A percentile compares a stretch with the other conserved stretches of the same genome.
phyloP scores from a whole-genome alignment of 2,888 invertebrate genomes.

The Cephalotes varians region DNA sequence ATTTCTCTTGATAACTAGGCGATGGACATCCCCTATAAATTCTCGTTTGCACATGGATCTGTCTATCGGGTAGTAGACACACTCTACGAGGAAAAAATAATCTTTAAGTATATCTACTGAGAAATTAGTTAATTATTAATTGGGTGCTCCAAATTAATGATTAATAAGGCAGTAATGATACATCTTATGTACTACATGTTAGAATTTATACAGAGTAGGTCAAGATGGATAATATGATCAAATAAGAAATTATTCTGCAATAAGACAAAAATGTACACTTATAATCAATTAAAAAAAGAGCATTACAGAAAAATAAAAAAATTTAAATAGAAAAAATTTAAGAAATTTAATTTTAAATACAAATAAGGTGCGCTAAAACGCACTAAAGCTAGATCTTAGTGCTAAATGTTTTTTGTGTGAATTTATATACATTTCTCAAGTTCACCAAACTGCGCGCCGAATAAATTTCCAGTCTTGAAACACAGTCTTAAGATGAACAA shows the following conservation, averaged over 20 bases:
- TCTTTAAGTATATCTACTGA: neutral
- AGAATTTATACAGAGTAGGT: neutral
- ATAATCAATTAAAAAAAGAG: too few relatives aligned
- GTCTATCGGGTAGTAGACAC: constrained; percentile 91
- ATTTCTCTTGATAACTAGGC: constrained; percentile 93
- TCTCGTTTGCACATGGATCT: constrained; percentile 90
- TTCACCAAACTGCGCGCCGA: too few relatives aligned
- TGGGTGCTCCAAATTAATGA: neutral
- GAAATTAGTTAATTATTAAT: constrained; percentile 1
- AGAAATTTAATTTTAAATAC: too few relatives aligned
- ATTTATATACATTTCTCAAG: too few relatives aligned
- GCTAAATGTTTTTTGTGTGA: too few relatives aligned
- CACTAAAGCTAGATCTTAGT: too few relatives aligned
- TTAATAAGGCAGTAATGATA: neutral
- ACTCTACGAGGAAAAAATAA: constrained; percentile 86
- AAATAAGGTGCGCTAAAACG: too few relatives aligned
- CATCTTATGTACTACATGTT: neutral
- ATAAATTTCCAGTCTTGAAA: too few relatives aligned
- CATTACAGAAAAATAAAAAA: too few relatives aligned
- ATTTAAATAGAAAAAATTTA: too few relatives aligned
- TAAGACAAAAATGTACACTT: neutral
- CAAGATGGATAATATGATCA: neutral
- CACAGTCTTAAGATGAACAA: too few relatives aligned
- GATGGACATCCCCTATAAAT: constrained; percentile 90
- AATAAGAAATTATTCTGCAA: neutral